Base-by-base conservation (phyloP, 2,888 invertebrate genomes). In the Macaria liturata region DNA sequence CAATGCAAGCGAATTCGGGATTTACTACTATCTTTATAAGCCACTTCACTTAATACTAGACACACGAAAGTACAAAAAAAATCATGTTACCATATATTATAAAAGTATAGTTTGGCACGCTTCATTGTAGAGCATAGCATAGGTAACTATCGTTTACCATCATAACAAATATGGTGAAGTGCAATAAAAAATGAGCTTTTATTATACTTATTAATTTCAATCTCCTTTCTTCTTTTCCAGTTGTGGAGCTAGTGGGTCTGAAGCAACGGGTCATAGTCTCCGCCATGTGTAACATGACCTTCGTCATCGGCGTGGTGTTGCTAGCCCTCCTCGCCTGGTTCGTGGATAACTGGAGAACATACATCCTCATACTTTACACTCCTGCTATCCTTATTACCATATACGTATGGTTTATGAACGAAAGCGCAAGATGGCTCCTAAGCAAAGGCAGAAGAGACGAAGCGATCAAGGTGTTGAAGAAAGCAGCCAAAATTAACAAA, bases 381-480 rank as follows among this genome's bases (percentile, higher is more conserved):
- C 97, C 97, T 0, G 94, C 95, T 0, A 77, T 95, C 40, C 81
- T 96, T 0, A 93, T 95, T 34, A 80, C 95, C 9, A 76, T 93
- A n/a, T 95, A 96, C 76, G 93, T 95, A 51, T 95, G 95, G 94
- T 84, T 95, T 59, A 91, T 95, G 74, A 96, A 96, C 4, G 96
- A 96, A 83, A 96, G 95, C 63, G 93, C 95, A 7, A 91, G 97
- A 69, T 97, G 97, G 97, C 91, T 97, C 4, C 84, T 96, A 37
- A 94, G 95, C 53, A 95, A 95, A 76, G 94, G 95, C 4, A 92
- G 94, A 70, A 88, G 93, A 64, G 93, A 94, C 9, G 93, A 95
- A 72, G 96, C 95, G 0, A 93, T 94, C 48, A 81, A 78, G 6
- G 94, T 95, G 2, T 81, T 96, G 5, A 92, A 92, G 49, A 93